These are phyloP conservation scores for Microctenopoma steveboyesi DNA, from an alignment of 2,797 vertebrate genomes.

Conservation along the genomic window DNA sequence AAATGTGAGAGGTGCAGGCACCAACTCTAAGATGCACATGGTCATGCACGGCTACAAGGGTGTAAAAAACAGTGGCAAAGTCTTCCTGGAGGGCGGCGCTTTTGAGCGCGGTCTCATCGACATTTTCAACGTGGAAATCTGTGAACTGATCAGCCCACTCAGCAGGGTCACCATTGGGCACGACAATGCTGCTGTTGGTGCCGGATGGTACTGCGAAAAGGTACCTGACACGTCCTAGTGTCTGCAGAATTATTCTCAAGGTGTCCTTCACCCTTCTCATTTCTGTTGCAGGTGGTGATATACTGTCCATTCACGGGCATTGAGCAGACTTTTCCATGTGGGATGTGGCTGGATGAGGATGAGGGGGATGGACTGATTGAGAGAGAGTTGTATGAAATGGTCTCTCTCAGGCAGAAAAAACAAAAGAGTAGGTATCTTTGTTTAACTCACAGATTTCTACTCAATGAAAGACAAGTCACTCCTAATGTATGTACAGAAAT, in stretches of 20 bases:
- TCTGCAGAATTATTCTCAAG: neutral
- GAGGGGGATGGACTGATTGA: slow-evolving; percentile 94
- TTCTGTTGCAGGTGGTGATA: slow-evolving; percentile 87
- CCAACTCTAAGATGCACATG: slow-evolving; percentile 96
- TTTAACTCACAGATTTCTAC: neutral
- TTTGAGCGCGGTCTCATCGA: slow-evolving; percentile 94
- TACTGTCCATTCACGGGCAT: slow-evolving; percentile 96
- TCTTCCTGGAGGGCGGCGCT: slow-evolving; percentile 95
- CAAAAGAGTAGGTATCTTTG: slow-evolving; percentile 87
- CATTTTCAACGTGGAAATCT: slow-evolving; percentile 94
- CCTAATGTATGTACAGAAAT: neutral
- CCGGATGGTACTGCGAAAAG: slow-evolving; percentile 98
- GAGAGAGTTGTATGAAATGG: slow-evolving; percentile 96
- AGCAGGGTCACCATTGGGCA: slow-evolving; percentile 96
- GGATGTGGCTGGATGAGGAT: slow-evolving; percentile 95
- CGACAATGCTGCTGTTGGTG: slow-evolving; percentile 90
- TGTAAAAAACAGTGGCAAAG: slow-evolving; percentile 93
- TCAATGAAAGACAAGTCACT: neutral
- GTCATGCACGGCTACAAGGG: slow-evolving; percentile 94
- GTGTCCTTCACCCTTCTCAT: neutral
- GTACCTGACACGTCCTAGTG: slow-evolving; percentile 64
- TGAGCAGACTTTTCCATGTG: slow-evolving; percentile 95
- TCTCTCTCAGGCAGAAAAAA: slow-evolving; percentile 92
- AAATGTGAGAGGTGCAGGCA: slow-evolving; percentile 91
- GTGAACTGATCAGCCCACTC: slow-evolving; percentile 93